Conservation (phyloP, 92 coral and sea anemone genomes). For the Montipora capitata region DNA sequence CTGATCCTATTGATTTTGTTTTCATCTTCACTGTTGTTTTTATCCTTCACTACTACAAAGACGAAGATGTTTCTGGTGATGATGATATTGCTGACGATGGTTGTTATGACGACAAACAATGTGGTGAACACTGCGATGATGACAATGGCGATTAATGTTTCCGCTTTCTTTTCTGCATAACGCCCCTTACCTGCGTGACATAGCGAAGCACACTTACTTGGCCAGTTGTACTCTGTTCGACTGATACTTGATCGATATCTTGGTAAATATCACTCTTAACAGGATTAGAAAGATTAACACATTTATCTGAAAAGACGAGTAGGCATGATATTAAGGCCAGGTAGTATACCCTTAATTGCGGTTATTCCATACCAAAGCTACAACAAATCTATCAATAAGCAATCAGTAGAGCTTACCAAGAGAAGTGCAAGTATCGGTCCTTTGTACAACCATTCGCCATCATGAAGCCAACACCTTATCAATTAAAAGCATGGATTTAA, state of each 20-base stretch:
- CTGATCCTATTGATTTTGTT: too few species aligned
- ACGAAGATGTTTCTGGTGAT: too few species aligned
- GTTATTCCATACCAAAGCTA: not conserved
- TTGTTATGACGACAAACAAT: too few species aligned
- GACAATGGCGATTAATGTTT: too few species aligned
- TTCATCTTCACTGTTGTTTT: too few species aligned
- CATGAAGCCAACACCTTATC: slow-evolving; percentile 64
- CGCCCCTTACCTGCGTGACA: too few species aligned
- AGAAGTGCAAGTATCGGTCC: slow-evolving; percentile 59
- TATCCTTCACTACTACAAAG: too few species aligned
- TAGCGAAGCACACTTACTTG: slow-evolving; percentile 1
- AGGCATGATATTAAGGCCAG: not conserved
- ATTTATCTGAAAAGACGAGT: slow-evolving; percentile 7
- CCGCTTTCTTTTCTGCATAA: too few species aligned
- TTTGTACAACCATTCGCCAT: slow-evolving; percentile 65
- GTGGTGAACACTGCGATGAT: too few species aligned
- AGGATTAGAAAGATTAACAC: slow-evolving; percentile 27
- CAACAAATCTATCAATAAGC: not conserved
- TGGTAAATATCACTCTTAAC: slow-evolving; percentile 46
- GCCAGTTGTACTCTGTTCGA: slow-evolving; percentile 13
- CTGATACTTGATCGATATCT: slow-evolving; percentile 38
- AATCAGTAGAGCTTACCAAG: slow-evolving; percentile 18
- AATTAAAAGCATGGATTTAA: not conserved
- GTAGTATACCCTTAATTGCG: not conserved
- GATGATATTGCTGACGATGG: too few species aligned